Percentiles rank a stretch among this genome's conserved stretches.
phyloP scores from a whole-genome alignment of 1,140 invertebrate genomes.

The Micrasema longulum region DNA sequence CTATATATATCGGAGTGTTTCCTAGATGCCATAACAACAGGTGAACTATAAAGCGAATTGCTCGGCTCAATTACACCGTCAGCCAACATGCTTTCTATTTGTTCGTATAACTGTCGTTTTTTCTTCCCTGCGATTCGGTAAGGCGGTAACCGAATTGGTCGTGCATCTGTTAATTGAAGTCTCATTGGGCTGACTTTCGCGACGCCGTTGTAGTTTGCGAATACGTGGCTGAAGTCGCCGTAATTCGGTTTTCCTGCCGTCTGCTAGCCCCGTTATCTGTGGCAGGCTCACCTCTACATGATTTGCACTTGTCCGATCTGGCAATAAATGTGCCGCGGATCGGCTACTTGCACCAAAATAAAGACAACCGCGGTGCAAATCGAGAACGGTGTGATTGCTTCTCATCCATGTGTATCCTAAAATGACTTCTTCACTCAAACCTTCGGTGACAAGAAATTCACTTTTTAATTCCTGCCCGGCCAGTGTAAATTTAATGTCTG shows the following conservation, averaged over 20 bases:
- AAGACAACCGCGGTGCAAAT: neutral
- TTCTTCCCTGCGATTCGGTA: neutral
- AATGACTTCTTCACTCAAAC: neutral
- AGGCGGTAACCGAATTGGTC: neutral
- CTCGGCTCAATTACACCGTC: constrained; percentile 20
- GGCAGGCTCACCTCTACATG: neutral
- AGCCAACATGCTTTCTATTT: constrained; percentile 16
- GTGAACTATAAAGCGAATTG: constrained; percentile 10
- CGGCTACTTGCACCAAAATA: neutral
- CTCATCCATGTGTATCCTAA: neutral
- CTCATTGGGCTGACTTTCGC: neutral
- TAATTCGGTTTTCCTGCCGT: neutral
- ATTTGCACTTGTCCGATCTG: neutral
- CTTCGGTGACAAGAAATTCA: neutral
- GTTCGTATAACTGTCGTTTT: neutral
- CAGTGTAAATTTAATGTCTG: neutral
- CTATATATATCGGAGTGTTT: neutral
- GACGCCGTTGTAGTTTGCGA: neutral
- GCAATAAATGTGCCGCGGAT: neutral
- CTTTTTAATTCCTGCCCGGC: neutral
- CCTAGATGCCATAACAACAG: constrained; percentile 14
- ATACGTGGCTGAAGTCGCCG: neutral
- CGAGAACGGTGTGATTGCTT: neutral
- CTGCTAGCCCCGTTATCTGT: neutral
- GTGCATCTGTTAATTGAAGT: neutral